Conservation (phyloP, 64 coral and sea anemone genomes). For the Pocillopora damicornis region DNA sequence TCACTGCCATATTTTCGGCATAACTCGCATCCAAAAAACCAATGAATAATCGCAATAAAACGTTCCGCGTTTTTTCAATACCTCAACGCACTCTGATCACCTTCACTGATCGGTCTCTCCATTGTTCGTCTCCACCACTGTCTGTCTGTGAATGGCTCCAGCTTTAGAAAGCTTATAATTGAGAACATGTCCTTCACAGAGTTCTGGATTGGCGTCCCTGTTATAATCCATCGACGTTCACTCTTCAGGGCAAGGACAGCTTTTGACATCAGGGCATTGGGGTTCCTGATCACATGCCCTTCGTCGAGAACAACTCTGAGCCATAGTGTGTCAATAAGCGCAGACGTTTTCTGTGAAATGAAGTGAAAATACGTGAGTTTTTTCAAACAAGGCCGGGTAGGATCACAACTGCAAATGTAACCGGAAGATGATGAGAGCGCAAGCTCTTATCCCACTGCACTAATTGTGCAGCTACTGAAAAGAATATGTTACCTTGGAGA, state of each 20-base stretch:
- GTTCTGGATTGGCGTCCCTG: constrained; percentile 78
- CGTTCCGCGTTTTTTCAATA: background rate
- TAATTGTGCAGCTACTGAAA: background rate
- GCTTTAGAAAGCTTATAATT: constrained; percentile 63
- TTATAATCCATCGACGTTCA: constrained; percentile 75
- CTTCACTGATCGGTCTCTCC: constrained; percentile 70
- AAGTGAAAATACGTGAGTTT: background rate
- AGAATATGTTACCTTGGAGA: constrained; percentile 48
- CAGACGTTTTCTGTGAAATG: constrained; percentile 57
- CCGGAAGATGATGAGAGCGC: background rate
- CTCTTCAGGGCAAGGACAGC: constrained; percentile 61
- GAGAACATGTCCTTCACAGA: constrained; percentile 87
- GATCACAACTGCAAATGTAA: background rate
- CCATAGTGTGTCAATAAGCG: constrained; percentile 57
- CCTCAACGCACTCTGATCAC: constrained; percentile 56
- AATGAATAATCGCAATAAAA: too few species aligned
- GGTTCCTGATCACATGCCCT: constrained; percentile 79
- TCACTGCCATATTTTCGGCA: background rate
- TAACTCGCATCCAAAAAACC: too few species aligned
- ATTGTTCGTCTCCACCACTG: constrained; percentile 88
- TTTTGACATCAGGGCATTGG: constrained; percentile 69
- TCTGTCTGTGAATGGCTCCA: constrained; percentile 73
- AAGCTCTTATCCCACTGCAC: background rate
- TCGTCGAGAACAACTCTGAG: constrained; percentile 80
- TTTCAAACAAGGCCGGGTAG: background rate